phyloP scores from a whole-genome alignment of 2,113 vertebrate species.

The Micromys minutus region DNA sequence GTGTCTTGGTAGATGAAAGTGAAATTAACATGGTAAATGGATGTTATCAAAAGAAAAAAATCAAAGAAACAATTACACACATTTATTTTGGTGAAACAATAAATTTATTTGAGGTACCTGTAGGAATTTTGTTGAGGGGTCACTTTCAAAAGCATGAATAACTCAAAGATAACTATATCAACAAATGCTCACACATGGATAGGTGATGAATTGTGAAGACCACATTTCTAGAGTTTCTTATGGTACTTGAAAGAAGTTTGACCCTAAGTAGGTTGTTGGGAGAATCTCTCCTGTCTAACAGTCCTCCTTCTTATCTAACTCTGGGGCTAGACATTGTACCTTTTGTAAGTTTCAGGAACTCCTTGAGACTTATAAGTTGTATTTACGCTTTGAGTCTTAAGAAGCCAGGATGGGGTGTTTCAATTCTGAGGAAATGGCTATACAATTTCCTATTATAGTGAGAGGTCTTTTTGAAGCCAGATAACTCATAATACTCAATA shows the following conservation, averaged over 20 bases:
- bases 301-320: background rate
- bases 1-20: background rate
- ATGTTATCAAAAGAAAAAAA: background rate
- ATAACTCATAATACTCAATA: background rate
- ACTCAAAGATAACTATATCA: background rate
- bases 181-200: background rate
- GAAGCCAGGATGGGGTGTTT: background rate
- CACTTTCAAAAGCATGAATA: background rate
- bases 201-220: background rate
- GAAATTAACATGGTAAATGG: background rate
- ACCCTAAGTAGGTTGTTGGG: background rate
- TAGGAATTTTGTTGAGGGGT: background rate
- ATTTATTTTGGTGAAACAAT: no score
- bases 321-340: background rate
- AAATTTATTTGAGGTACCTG: background rate
- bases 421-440: background rate
- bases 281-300: background rate
- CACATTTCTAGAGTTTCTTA: background rate
- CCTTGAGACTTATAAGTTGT: background rate
- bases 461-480: background rate
- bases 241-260: no score
- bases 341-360: background rate
- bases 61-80: background rate
- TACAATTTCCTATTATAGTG: background rate
- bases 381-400: background rate